Evolutionary conservation across 2,113 vertebrate genomes (phyloP), one percentile per base, ranked within the genome.

Genomic region (Motacilla tschutschensis): DNA sequence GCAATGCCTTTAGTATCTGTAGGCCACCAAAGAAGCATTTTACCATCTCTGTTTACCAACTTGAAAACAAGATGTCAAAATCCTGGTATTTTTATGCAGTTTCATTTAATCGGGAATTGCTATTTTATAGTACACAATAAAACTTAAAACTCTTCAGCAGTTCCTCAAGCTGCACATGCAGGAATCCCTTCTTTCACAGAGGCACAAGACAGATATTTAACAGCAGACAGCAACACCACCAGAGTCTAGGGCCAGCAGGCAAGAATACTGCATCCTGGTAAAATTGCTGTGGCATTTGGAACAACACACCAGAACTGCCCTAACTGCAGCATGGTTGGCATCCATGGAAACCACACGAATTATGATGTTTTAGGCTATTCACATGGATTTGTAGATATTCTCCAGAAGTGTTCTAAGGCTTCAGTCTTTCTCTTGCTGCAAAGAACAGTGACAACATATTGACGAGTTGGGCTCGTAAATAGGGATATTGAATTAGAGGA

Each of bases 401-500:
- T 57, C 26, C 64, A 57, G 22, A 82, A 92, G 79, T 10, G 36
- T 72, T 76, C 46, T 67, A 79, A 82, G 81, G 72, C 41, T 54
- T 87, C 48, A 13, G 38, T 36, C 65, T 80, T 90, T n/a, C 53
- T 67, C 58, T 67, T 71, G 12, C 65, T 87, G 76, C 79, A 87
- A 83, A 89, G 72, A 90, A 54, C 60, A 67, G 53, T 21, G 69
- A 90, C 79, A 90, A 88, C 35, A 50, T 18, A 57, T 90, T 47
- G 57, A 84, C 0, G 2, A 86, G 71, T 1, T 62, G 50, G 65
- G 58, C 69, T 88, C 65, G 57, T 77, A 91, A 93, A 91, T 31
- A 88, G 75, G 60, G 75, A 91, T 72, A 79, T 21, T 87, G 69
- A 91, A 67, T 62, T 29, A 71, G 82, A 77, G 66, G 54, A 94